Evolutionary conservation across 1,140 invertebrate genomes (phyloP).

Genomic region (Pseudomyrmex cubaensis): DNA sequence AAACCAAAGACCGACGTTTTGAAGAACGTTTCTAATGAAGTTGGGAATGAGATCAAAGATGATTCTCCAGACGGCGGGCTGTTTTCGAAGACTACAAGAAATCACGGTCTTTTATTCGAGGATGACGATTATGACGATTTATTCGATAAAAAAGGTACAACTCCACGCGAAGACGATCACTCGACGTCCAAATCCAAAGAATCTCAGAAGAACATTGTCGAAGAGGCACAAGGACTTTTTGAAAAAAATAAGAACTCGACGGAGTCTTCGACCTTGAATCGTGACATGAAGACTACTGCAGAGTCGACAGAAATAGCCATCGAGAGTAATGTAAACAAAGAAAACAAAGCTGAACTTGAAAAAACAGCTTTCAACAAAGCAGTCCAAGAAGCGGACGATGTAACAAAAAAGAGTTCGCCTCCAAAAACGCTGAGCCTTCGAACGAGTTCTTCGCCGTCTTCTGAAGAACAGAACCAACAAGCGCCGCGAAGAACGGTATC

Average conservation of each 20-base stretch:
- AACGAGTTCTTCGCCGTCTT: slow-evolving; percentile 12
- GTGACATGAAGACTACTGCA: background rate
- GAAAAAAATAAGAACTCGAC: background rate
- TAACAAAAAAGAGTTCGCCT: slow-evolving; percentile 69
- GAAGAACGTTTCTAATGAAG: slow-evolving; percentile 17
- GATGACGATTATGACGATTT: slow-evolving; percentile 77
- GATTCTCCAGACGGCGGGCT: slow-evolving; percentile 20
- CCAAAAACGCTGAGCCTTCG: slow-evolving; percentile 77
- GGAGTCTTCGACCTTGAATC: background rate
- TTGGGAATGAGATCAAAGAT: slow-evolving; percentile 43
- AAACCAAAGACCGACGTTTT: slow-evolving; percentile 55
- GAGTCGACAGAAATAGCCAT: background rate
- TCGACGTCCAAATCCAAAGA: background rate
- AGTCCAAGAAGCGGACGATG: slow-evolving; percentile 4
- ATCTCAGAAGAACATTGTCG: background rate
- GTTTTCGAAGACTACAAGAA: slow-evolving; percentile 44
- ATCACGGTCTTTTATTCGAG: slow-evolving; percentile 71
- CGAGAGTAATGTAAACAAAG: background rate
- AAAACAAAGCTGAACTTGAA: slow-evolving; percentile 15
- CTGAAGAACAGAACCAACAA: slow-evolving; percentile 62
- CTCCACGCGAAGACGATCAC: background rate
- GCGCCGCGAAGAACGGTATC: slow-evolving; percentile 74
- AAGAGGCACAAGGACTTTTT: background rate
- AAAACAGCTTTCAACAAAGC: background rate
- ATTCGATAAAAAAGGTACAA: slow-evolving; percentile 66